A percentile compares a stretch with the other conserved stretches of the same genome.
phyloP scores from a whole-genome alignment of 2,888 invertebrate genomes.

The Aphidius colemani region DNA sequence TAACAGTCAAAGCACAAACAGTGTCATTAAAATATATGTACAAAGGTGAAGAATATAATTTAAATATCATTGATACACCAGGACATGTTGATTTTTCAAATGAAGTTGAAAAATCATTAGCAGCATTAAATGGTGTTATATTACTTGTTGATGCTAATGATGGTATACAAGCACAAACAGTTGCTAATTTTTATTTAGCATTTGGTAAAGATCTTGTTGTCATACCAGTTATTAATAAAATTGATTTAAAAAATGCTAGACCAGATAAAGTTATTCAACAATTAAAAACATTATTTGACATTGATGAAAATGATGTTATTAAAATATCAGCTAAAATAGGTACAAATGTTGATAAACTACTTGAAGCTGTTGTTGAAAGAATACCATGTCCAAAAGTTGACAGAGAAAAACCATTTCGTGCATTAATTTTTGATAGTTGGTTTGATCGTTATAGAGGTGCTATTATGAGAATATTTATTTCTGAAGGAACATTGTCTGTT shows the following conservation, averaged over 20 bases:
- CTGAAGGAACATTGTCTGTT: conserved; percentile 73
- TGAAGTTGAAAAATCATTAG: conserved; percentile 90
- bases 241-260: conserved; percentile 89
- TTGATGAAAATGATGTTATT: conserved; percentile 73
- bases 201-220: conserved; percentile 79
- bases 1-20: conserved; percentile 98
- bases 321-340: conserved; percentile 92
- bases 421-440: conserved; percentile 92
- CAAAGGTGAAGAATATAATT: conserved; percentile 72
- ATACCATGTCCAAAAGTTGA: conserved; percentile 76
- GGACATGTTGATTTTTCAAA: conserved; percentile 98
- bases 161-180: conserved; percentile 95
- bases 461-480: conserved; percentile 75
- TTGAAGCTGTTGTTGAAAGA: conserved; percentile 77
- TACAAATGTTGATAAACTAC: conserved; percentile 76
- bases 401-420: conserved; percentile 70
- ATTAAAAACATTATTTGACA: conserved; percentile 79
- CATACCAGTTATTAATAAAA: conserved; percentile 95
- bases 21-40: conserved; percentile 83
- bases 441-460: conserved; percentile 87
- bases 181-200: conserved; percentile 94
- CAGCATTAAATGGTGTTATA: conserved; percentile 94
- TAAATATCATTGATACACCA: conserved; percentile 97
- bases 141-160: conserved; percentile 95
- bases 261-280: conserved; percentile 83